These are phyloP conservation scores for Parnassius orleans DNA, from an alignment of 2,888 invertebrate genomes.

Conservation along the genomic window DNA sequence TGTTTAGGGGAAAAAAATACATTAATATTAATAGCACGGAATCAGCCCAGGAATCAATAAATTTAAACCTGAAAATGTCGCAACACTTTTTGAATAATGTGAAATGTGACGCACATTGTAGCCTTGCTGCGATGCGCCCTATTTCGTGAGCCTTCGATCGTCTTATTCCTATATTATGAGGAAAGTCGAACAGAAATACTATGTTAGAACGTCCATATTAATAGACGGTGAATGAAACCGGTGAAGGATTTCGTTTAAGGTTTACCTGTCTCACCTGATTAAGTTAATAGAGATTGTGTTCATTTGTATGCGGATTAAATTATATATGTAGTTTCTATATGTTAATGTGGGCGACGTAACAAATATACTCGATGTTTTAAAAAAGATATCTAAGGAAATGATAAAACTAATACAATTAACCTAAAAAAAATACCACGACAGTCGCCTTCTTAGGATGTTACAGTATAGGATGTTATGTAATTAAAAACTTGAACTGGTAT, in stretches of 20 bases:
- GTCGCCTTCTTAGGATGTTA: no score
- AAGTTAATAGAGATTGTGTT: neutral
- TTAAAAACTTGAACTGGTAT: no score
- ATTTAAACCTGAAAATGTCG: slow-evolving; percentile 56
- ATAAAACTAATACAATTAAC: no score
- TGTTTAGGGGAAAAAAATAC: slow-evolving; percentile 43
- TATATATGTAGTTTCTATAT: no score
- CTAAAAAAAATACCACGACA: no score
- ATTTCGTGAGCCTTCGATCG: slow-evolving; percentile 51
- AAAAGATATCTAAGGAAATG: no score
- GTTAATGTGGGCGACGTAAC: no score
- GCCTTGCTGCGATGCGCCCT: slow-evolving; percentile 67
- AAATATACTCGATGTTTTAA: no score
- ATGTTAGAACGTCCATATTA: slow-evolving; percentile 25
- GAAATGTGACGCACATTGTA: slow-evolving; percentile 64
- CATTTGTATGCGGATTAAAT: no score
- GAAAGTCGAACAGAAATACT: slow-evolving; percentile 30
- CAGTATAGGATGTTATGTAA: no score
- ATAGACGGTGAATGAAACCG: slow-evolving; percentile 26
- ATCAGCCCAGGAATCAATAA: slow-evolving; percentile 46
- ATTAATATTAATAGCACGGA: slow-evolving; percentile 55
- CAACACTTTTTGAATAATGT: slow-evolving; percentile 68
- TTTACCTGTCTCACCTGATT: slow-evolving; percentile 21
- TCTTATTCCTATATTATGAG: slow-evolving; percentile 20
- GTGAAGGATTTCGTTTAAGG: slow-evolving; percentile 29